Evolutionary conservation across 1,140 invertebrate species (phyloP).

Genomic region (Pseudomyrmex dendroicus): DNA sequence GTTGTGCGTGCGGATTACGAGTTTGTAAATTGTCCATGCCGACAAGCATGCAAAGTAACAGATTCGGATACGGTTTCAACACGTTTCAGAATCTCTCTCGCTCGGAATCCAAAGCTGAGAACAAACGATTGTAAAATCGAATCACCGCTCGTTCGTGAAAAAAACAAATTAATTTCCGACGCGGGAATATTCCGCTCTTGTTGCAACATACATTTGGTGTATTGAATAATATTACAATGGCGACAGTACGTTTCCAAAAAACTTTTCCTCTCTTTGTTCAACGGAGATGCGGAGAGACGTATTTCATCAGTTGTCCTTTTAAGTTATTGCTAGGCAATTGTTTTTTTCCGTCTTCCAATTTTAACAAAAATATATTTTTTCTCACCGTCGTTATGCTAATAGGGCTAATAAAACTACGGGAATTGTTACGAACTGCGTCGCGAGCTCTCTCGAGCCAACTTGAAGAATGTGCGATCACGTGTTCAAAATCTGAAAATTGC

Average conservation of each 20-base stretch:
- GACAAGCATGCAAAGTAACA: conserved; percentile 7
- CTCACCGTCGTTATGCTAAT: no score
- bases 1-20: not conserved
- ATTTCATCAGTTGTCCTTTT: no score
- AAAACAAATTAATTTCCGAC: not conserved
- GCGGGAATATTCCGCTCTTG: not conserved
- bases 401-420: no score
- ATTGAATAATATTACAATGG: no score
- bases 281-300: no score
- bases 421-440: conserved; percentile 46
- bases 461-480: not conserved
- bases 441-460: conserved; percentile 58
- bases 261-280: no score
- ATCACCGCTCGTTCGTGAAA: conserved; percentile 36
- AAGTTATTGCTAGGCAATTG: no score
- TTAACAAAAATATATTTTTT: no score
- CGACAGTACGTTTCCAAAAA: no score
- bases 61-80: no score
- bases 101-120: conserved; percentile 22
- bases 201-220: no score
- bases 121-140: conserved; percentile 35
- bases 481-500: conserved; percentile 4
- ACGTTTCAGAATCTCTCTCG: conserved; percentile 6
- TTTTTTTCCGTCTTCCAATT: no score
- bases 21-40: not conserved